Conservation (phyloP, 2,113 vertebrate genomes). For the Noturus placidus region DNA sequence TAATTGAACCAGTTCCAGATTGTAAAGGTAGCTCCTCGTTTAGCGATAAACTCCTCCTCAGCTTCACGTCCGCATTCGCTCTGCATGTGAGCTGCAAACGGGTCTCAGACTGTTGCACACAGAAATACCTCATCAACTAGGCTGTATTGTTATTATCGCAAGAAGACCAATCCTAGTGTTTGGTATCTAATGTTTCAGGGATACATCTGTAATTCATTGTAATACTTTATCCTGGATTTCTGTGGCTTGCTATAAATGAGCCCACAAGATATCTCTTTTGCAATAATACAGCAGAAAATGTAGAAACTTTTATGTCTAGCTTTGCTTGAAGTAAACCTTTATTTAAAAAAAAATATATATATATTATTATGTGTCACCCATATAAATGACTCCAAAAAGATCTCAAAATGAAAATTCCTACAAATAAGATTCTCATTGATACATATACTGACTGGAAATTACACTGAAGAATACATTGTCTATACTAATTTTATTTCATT, state of each 20-base stretch:
- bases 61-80: no score
- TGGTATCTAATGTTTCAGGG: background rate
- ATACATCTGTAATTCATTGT: background rate
- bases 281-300: background rate
- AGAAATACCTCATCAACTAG: no score
- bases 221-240: background rate
- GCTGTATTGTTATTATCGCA: no score
- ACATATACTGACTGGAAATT: background rate
- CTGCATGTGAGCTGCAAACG: no score
- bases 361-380: background rate
- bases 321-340: background rate
- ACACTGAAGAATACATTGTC: background rate
- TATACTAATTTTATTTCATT: background rate
- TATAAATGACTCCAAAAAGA: background rate
- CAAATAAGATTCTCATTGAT: background rate
- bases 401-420: background rate
- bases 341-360: no score
- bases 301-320: no score
- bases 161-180: background rate
- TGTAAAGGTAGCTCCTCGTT: no score
- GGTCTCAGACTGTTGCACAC: no score
- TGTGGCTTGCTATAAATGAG: background rate
- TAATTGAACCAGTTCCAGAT: no score
- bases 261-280: background rate
- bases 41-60: no score